These are phyloP conservation scores for Phengaris alcon DNA, from an alignment of 2,888 invertebrate species.

Conservation along the genomic window DNA sequence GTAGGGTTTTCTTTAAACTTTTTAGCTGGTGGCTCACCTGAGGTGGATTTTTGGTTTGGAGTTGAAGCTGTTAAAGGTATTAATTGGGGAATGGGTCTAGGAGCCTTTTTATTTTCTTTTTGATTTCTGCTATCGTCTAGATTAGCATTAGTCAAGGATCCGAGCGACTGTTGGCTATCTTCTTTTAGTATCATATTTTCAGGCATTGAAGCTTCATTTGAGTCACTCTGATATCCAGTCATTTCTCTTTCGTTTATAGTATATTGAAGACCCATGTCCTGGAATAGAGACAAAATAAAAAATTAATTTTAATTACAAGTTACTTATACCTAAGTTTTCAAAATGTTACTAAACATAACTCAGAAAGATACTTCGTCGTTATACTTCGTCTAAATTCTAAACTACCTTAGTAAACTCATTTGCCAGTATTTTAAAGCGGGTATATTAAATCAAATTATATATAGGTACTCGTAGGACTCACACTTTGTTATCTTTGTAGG, in stretches of 20 bases:
- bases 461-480: too few species aligned
- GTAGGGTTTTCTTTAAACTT: slow-evolving; percentile 58
- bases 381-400: too few species aligned
- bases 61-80: slow-evolving; percentile 82
- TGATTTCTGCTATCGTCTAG: slow-evolving; percentile 55
- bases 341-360: too few species aligned
- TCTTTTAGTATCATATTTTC: slow-evolving; percentile 48
- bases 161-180: slow-evolving; percentile 41
- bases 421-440: too few species aligned
- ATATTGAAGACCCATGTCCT: slow-evolving; percentile 69
- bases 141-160: slow-evolving; percentile 31
- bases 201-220: slow-evolving; percentile 61
- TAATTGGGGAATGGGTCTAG: slow-evolving; percentile 86
- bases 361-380: too few species aligned
- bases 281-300: slow-evolving; percentile 48
- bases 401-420: too few species aligned
- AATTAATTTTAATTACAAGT: neutral
- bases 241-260: slow-evolving; percentile 57
- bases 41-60: slow-evolving; percentile 60
- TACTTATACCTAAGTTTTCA: too few species aligned
- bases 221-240: slow-evolving; percentile 66
- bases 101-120: slow-evolving; percentile 59
- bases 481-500: too few species aligned
- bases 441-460: too few species aligned
- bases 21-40: slow-evolving; percentile 67